phyloP scores from a whole-genome alignment of 2,113 vertebrate species.

The Chitala chitala region DNA sequence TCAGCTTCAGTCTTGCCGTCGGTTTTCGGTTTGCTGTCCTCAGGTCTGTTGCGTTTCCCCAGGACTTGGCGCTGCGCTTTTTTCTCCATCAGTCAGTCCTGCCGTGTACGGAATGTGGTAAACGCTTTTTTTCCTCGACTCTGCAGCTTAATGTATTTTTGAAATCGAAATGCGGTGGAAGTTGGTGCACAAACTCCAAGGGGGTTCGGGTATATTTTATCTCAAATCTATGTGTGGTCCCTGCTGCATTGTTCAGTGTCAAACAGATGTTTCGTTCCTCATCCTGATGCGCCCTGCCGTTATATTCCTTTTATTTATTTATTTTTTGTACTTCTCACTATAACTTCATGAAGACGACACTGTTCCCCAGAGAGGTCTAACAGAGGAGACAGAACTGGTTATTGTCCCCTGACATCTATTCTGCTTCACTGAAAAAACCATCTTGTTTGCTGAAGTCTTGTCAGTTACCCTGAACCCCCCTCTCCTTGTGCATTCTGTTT shows the following conservation, averaged over 20 bases:
- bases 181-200: too few species aligned
- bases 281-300: neutral
- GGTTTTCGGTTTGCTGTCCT: constrained; percentile 47
- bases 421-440: constrained; percentile 54
- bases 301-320: neutral
- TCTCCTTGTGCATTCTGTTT: neutral
- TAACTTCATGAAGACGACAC: neutral
- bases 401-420: constrained; percentile 49
- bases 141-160: neutral
- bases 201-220: neutral
- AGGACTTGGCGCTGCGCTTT: neutral
- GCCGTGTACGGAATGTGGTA: too few species aligned
- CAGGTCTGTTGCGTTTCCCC: constrained; percentile 38
- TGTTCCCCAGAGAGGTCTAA: constrained; percentile 12
- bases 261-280: neutral
- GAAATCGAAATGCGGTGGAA: neutral
- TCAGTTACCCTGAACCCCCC: constrained; percentile 39
- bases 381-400: constrained; percentile 40
- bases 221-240: neutral
- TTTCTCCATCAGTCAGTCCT: too few species aligned
- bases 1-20: constrained; percentile 68
- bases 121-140: neutral
- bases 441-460: constrained; percentile 49
- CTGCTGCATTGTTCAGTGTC: neutral
- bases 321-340: neutral